phyloP scores from a whole-genome alignment of 1,140 invertebrate genomes.

The Calephelis nemesis region DNA sequence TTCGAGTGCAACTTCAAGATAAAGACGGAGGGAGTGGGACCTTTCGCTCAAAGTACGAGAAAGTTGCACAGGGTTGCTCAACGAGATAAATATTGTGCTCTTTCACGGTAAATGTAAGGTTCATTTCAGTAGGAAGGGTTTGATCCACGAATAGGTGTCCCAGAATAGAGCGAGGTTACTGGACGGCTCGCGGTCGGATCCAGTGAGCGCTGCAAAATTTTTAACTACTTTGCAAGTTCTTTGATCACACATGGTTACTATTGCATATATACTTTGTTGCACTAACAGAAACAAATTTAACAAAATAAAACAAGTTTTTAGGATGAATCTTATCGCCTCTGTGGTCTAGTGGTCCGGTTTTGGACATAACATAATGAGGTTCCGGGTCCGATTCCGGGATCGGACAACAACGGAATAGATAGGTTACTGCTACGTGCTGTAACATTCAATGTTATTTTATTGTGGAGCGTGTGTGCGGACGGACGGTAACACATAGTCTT shows the following conservation, averaged over 20 bases:
- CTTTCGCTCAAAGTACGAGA: slow-evolving; percentile 56
- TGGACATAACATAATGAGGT: too few species aligned
- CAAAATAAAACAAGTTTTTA: too few species aligned
- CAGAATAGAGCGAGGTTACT: slow-evolving; percentile 78
- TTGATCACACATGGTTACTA: not conserved
- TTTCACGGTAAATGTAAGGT: slow-evolving; percentile 48
- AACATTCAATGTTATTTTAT: too few species aligned
- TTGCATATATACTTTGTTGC: not conserved
- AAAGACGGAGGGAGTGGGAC: slow-evolving; percentile 65
- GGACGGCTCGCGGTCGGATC: slow-evolving; percentile 69
- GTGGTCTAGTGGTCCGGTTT: too few species aligned
- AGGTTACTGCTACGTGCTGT: too few species aligned
- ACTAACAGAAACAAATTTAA: too few species aligned
- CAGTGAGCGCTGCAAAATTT: slow-evolving; percentile 58
- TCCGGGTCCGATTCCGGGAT: too few species aligned
- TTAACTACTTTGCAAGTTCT: slow-evolving; percentile 30
- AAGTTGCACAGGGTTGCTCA: slow-evolving; percentile 37
- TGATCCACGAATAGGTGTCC: slow-evolving; percentile 74
- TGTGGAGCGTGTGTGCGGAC: too few species aligned
- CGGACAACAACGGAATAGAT: too few species aligned
- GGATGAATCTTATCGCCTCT: too few species aligned
- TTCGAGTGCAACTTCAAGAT: slow-evolving; percentile 68
- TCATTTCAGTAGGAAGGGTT: slow-evolving; percentile 51
- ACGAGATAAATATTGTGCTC: slow-evolving; percentile 41
- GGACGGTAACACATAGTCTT: too few species aligned